These are phyloP conservation scores for Clinocottus analis DNA, from an alignment of 2,113 vertebrate genomes.

Conservation along the genomic window DNA sequence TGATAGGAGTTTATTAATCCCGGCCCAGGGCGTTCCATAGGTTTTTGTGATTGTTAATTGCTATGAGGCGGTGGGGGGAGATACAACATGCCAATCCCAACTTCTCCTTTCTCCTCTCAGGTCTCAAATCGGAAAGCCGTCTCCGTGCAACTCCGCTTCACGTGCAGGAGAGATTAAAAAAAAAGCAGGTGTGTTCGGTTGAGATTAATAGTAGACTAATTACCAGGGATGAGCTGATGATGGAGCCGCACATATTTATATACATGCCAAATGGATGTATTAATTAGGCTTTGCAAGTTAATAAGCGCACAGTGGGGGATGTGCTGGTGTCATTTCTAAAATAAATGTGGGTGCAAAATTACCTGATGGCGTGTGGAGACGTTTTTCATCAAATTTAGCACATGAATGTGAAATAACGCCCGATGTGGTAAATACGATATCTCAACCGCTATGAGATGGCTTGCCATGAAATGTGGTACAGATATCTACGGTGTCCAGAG, in stretches of 20 bases:
- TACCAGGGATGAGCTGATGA: slow-evolving; percentile 62
- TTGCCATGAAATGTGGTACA: neutral
- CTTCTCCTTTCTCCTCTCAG: slow-evolving; percentile 22
- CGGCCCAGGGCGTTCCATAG: slow-evolving; percentile 58
- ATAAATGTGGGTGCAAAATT: slow-evolving; percentile 23
- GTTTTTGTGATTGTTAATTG: slow-evolving; percentile 75
- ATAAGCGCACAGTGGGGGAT: slow-evolving; percentile 28
- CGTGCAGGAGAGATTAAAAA: slow-evolving; percentile 53
- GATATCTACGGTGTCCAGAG: neutral
- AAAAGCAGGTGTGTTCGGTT: slow-evolving; percentile 63
- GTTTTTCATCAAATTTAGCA: neutral
- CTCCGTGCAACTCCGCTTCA: slow-evolving; percentile 23
- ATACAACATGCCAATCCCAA: slow-evolving; percentile 51
- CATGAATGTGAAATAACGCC: neutral
- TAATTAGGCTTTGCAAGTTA: slow-evolving; percentile 58
- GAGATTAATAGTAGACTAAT: slow-evolving; percentile 66
- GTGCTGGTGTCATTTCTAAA: slow-evolving; percentile 15
- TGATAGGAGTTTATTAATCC: slow-evolving; percentile 78
- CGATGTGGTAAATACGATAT: neutral
- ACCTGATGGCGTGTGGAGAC: neutral
- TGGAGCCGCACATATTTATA: slow-evolving; percentile 46
- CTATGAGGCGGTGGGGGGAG: slow-evolving; percentile 44
- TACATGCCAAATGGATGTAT: slow-evolving; percentile 52
- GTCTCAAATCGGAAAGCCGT: slow-evolving; percentile 24
- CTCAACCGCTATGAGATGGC: neutral